Evolutionary conservation across 2,113 vertebrate species (phyloP).

Genomic region (Bagarius yarrelli): DNA sequence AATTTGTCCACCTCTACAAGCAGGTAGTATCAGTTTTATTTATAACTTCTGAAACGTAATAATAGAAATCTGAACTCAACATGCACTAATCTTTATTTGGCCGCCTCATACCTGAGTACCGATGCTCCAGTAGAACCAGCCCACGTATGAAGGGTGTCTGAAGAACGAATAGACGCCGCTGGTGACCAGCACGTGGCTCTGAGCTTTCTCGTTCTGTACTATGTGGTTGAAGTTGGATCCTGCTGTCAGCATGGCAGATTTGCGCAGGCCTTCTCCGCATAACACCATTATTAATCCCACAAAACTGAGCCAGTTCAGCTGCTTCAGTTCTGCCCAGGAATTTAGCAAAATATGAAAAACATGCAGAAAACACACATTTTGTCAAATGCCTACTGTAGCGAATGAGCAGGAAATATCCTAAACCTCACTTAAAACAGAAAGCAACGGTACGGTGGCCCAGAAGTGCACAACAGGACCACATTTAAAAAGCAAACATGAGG

Average conservation of each 20-base stretch:
- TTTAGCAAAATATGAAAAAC: neutral
- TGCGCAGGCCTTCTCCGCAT: conserved; percentile 88
- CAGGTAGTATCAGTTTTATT: too few species aligned
- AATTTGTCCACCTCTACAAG: too few species aligned
- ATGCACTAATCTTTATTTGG: neutral
- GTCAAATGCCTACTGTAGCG: neutral
- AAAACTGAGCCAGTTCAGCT: conserved; percentile 85
- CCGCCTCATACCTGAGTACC: conserved; percentile 82
- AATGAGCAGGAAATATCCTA: neutral
- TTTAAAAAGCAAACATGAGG: too few species aligned
- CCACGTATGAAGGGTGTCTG: conserved; percentile 94
- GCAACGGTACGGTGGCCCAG: too few species aligned
- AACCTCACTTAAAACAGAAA: too few species aligned
- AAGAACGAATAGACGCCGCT: conserved; percentile 88
- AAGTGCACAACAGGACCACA: too few species aligned
- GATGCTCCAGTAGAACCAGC: conserved; percentile 99
- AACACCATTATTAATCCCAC: conserved; percentile 89
- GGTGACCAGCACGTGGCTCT: conserved; percentile 90
- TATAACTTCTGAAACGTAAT: too few species aligned
- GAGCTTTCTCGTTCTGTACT: conserved; percentile 95
- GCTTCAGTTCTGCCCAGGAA: conserved; percentile 83
- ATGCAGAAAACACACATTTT: neutral
- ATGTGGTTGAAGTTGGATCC: conserved; percentile 99
- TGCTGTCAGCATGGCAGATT: conserved; percentile 92
- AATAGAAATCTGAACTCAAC: neutral